These are phyloP conservation scores for Yponomeuta cagnagella DNA, from an alignment of 2,888 invertebrate genomes.

Conservation along the genomic window DNA sequence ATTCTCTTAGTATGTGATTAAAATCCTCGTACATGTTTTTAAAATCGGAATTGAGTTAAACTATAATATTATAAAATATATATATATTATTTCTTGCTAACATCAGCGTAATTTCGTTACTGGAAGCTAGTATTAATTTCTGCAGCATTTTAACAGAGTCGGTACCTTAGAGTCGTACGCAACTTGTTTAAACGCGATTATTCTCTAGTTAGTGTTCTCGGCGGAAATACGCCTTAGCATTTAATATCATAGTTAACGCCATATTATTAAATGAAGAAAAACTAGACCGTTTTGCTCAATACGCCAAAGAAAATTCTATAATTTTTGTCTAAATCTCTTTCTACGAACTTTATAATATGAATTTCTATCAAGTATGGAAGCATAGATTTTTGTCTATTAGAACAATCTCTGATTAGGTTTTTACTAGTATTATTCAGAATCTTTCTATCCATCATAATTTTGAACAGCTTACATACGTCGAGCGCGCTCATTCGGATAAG, in stretches of 20 bases:
- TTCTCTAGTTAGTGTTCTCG: conserved; percentile 33
- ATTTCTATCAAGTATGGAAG: neutral
- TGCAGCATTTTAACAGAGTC: neutral
- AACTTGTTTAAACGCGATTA: neutral
- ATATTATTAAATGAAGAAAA: conserved; percentile 30
- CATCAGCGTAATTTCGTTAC: neutral
- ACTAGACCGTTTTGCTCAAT: conserved; percentile 63
- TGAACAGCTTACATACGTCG: neutral
- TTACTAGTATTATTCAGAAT: neutral
- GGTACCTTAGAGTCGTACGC: neutral
- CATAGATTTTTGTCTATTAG: neutral
- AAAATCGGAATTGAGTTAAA: neutral
- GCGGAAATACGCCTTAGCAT: neutral
- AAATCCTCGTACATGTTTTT: neutral
- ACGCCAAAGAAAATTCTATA: conserved; percentile 59
- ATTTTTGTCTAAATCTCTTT: conserved; percentile 2
- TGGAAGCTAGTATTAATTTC: neutral
- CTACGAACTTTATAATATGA: neutral
- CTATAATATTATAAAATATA: conserved; percentile 16
- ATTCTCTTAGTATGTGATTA: neutral
- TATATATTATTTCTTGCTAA: neutral
- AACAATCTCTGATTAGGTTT: neutral
- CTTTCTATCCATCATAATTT: neutral
- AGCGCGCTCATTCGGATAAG: neutral
- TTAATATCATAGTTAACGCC: conserved; percentile 54